Conservation (phyloP, 2,888 invertebrate species). For the Aphodius granarius region DNA sequence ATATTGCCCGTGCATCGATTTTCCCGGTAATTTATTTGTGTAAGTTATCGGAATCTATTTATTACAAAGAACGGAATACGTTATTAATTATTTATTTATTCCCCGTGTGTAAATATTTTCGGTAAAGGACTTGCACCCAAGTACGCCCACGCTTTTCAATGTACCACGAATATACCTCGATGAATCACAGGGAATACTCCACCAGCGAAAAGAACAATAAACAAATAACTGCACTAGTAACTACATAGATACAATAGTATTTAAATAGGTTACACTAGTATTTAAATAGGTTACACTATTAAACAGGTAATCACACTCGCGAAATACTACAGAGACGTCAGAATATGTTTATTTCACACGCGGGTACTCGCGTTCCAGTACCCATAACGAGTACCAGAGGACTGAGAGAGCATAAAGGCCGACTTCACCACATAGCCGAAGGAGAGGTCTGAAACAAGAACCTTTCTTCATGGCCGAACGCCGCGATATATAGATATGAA, state of each 20-base stretch:
- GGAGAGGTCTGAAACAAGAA: neutral
- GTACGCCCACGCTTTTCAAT: neutral
- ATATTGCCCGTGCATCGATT: neutral
- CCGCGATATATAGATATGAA: neutral
- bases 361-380: neutral
- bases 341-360: no score
- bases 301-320: no score
- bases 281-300: no score
- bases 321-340: no score
- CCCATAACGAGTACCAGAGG: neutral
- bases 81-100: neutral
- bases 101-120: neutral
- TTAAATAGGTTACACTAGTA: no score
- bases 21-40: neutral
- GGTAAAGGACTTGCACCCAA: neutral
- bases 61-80: neutral
- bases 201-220: neutral
- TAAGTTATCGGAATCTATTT: neutral
- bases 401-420: neutral
- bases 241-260: no score
- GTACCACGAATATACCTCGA: neutral
- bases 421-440: neutral
- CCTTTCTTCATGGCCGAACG: neutral
- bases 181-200: neutral
- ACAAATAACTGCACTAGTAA: neutral